A percentile compares a stretch with the other conserved stretches of the same genome.
Evolutionary conservation across 2,888 invertebrate genomes (phyloP).

Genomic region (Volucella inflata): DNA sequence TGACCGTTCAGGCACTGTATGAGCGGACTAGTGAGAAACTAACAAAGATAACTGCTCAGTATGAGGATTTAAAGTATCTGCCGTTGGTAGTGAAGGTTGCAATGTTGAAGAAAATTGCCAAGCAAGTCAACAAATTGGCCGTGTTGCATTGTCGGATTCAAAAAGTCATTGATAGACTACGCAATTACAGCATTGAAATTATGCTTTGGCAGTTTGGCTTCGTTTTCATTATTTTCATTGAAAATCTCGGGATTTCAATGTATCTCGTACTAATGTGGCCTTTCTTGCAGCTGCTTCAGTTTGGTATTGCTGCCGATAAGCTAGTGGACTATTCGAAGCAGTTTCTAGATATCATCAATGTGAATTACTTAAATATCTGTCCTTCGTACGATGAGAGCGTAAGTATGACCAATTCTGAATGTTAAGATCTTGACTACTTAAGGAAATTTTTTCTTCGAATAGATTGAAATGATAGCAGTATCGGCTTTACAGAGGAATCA

Average conservation of each 20-base stretch:
- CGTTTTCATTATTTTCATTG: neutral
- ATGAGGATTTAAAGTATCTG: neutral
- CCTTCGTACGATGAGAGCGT: neutral
- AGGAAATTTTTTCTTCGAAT: neutral
- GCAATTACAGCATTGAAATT: neutral
- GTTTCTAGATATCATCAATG: neutral
- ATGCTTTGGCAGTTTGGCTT: neutral
- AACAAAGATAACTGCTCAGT: neutral
- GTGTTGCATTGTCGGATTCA: neutral
- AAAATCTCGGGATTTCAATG: neutral
- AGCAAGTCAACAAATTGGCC: neutral
- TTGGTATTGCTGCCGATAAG: neutral
- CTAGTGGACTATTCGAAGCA: neutral
- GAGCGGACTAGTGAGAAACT: conserved; percentile 2
- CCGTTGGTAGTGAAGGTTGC: neutral
- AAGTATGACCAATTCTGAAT: neutral
- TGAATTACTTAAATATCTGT: neutral
- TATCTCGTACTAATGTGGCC: neutral
- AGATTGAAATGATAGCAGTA: neutral
- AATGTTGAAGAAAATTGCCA: neutral
- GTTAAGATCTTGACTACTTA: too few relatives aligned
- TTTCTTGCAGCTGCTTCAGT: neutral
- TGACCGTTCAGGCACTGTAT: conserved; percentile 5
- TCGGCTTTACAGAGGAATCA: conserved; percentile 1
- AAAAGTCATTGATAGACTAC: neutral